Conservation (phyloP, 2,888 invertebrate genomes). For the Ectemnius continuus region DNA sequence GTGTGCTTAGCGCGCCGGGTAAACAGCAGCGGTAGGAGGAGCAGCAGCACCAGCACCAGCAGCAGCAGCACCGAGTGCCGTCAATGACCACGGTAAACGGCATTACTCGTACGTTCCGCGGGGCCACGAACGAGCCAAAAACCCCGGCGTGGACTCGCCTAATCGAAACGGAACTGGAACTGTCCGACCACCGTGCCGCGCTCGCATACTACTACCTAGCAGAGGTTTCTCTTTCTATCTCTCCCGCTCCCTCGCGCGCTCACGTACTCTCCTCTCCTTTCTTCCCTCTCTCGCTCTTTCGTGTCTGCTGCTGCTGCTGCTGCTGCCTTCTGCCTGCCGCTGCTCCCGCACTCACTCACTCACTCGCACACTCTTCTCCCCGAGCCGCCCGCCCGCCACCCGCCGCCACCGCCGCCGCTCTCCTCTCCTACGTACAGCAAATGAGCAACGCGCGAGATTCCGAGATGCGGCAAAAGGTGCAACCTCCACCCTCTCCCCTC, state of each 20-base stretch:
- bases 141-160: slow-evolving; percentile 64
- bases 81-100: slow-evolving; percentile 65
- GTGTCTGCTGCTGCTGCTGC: slow-evolving; percentile 1
- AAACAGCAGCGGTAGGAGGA: slow-evolving; percentile 58
- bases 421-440: slow-evolving; percentile 62
- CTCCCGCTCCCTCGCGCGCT: slow-evolving; percentile 32
- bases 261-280: slow-evolving; percentile 36
- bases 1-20: slow-evolving; percentile 58
- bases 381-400: slow-evolving; percentile 23
- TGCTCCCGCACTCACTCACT: slow-evolving; percentile 36
- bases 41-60: slow-evolving; percentile 58
- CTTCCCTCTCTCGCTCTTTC: slow-evolving; percentile 27
- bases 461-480: slow-evolving; percentile 74
- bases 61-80: slow-evolving; percentile 56
- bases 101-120: slow-evolving; percentile 59
- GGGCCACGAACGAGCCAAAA: slow-evolving; percentile 56
- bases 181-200: slow-evolving; percentile 67
- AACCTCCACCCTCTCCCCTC: slow-evolving; percentile 58
- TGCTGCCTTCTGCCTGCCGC: slow-evolving; percentile 24
- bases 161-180: slow-evolving; percentile 72
- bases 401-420: slow-evolving; percentile 29
- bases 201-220: slow-evolving; percentile 65
- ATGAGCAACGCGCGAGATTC: slow-evolving; percentile 72
- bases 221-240: slow-evolving; percentile 56
- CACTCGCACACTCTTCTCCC: slow-evolving; percentile 22